phyloP scores from a whole-genome alignment of 2,888 invertebrate species.

The Escarpia spicata region DNA sequence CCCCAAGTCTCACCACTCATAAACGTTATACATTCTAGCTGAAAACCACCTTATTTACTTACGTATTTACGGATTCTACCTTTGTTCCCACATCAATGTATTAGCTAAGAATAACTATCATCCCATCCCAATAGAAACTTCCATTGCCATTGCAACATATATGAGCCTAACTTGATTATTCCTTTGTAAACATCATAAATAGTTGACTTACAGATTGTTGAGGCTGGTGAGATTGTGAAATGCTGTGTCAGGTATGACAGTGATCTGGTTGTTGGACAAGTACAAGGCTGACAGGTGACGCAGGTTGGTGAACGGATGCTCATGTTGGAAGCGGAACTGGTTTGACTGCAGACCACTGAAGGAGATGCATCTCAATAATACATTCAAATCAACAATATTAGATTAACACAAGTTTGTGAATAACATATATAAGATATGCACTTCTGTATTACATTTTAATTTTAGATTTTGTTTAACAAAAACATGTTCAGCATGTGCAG shows the following conservation, averaged over 20 bases:
- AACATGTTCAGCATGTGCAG: no score
- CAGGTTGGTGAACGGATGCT: slow-evolving; percentile 48
- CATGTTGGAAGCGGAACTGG: slow-evolving; percentile 49
- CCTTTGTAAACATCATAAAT: not conserved
- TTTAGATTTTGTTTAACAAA: no score
- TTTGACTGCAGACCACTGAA: slow-evolving; percentile 42
- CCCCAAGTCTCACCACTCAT: no score
- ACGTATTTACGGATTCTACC: no score
- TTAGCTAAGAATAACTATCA: no score
- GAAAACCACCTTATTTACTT: no score
- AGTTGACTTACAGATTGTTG: slow-evolving; percentile 44
- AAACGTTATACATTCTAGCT: no score
- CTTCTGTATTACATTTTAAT: no score
- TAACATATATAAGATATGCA: not conserved
- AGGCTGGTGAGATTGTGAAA: slow-evolving; percentile 47
- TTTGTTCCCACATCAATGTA: no score
- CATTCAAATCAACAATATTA: not conserved
- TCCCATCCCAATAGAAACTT: no score
- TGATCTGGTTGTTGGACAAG: slow-evolving; percentile 47
- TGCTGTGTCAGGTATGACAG: slow-evolving; percentile 48
- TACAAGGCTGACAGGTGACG: slow-evolving; percentile 37
- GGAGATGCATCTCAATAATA: not conserved
- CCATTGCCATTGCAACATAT: no score
- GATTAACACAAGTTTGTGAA: not conserved
- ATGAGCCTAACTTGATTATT: no score